Evolutionary conservation across 2,888 invertebrate genomes (phyloP).

Genomic region (Andrena dorsata): DNA sequence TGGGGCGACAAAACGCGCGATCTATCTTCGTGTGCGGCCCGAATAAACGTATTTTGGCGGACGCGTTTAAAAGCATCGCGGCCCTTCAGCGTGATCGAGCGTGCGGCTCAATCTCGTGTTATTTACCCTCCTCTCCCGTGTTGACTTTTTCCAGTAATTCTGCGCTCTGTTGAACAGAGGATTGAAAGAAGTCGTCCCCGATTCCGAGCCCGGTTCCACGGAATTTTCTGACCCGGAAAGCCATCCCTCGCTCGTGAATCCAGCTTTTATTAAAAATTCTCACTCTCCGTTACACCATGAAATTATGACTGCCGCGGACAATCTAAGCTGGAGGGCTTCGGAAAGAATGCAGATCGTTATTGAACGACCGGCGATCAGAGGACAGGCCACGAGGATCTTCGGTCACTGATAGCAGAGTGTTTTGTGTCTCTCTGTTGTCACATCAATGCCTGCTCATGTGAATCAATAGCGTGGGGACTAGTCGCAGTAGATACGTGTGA

Average conservation of each 20-base stretch:
- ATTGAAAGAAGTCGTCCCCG: slow-evolving; percentile 64
- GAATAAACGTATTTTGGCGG: slow-evolving; percentile 54
- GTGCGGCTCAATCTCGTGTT: slow-evolving; percentile 61
- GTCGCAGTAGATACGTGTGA: too few relatives aligned
- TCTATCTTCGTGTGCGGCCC: slow-evolving; percentile 20
- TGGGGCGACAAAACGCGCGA: slow-evolving; percentile 29
- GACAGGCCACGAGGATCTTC: not conserved
- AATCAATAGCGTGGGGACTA: too few relatives aligned
- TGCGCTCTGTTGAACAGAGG: slow-evolving; percentile 50
- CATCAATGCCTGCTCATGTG: too few relatives aligned
- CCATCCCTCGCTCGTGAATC: slow-evolving; percentile 9
- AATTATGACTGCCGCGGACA: not conserved
- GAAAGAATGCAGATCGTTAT: not conserved
- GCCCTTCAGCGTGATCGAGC: slow-evolving; percentile 38
- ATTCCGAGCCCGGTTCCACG: slow-evolving; percentile 22
- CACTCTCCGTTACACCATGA: not conserved
- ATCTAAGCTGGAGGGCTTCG: not conserved
- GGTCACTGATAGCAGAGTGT: too few relatives aligned
- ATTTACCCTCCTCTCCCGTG: slow-evolving; percentile 57
- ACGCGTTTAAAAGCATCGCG: slow-evolving; percentile 32
- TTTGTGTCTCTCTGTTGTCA: too few relatives aligned
- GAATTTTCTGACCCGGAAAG: slow-evolving; percentile 53
- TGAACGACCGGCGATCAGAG: not conserved
- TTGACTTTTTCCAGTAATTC: slow-evolving; percentile 65
- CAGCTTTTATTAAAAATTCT: slow-evolving; percentile 60